These are phyloP conservation scores for Nannobrachium achirus DNA, from an alignment of 2,113 vertebrate species.

Conservation along the genomic window DNA sequence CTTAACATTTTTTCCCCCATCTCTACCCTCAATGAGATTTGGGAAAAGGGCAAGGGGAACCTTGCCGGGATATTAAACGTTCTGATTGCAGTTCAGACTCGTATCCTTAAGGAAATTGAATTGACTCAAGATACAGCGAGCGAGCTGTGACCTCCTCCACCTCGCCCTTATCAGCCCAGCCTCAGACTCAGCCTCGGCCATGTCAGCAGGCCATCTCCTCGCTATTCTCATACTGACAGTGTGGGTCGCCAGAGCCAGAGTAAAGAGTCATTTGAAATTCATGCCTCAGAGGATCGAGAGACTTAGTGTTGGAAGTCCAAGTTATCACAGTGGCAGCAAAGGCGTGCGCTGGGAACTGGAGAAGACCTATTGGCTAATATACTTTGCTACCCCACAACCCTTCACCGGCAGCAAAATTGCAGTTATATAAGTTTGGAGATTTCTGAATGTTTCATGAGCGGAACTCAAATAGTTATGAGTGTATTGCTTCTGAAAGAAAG, in stretches of 20 bases:
- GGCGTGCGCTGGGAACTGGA: conserved; percentile 13
- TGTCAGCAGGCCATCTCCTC: conserved; percentile 35
- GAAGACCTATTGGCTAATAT: conserved; percentile 34
- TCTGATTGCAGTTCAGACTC: conserved; percentile 62
- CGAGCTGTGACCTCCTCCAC: conserved; percentile 61
- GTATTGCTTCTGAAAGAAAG: no score
- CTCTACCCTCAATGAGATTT: conserved; percentile 37
- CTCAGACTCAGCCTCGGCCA: conserved; percentile 46
- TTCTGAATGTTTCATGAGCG: no score
- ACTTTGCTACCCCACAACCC: conserved; percentile 15
- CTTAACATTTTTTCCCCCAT: conserved; percentile 19
- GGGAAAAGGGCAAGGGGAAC: conserved; percentile 59
- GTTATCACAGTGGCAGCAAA: conserved; percentile 38
- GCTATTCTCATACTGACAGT: conserved; percentile 42
- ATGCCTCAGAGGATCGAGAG: conserved; percentile 47
- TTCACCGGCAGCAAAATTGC: no score
- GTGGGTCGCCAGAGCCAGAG: conserved; percentile 20
- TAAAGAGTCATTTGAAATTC: conserved; percentile 47
- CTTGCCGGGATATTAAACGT: conserved; percentile 66
- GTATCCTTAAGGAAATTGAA: conserved; percentile 74
- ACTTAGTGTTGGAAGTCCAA: conserved; percentile 43
- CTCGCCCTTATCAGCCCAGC: conserved; percentile 66
- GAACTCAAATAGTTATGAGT: no score
- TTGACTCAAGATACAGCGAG: conserved; percentile 67
- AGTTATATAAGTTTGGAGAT: no score